These are phyloP conservation scores for Myotis brandtii DNA, from an alignment of 2,113 vertebrate species.

Conservation along the genomic window DNA sequence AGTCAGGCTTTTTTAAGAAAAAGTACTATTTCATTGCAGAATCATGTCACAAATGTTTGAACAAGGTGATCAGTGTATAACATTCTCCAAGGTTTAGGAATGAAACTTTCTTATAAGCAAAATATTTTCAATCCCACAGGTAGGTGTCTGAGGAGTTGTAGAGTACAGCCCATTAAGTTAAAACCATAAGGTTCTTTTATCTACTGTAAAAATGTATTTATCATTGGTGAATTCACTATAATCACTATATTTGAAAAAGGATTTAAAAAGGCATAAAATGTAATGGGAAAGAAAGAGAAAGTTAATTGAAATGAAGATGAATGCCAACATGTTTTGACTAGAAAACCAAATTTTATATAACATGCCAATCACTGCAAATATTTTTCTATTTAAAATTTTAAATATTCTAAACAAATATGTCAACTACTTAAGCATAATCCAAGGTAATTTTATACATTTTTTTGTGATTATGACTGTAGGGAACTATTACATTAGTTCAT, in stretches of 20 bases:
- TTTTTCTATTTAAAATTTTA: conserved; percentile 12
- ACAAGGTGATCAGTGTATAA: not conserved
- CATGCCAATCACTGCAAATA: not conserved
- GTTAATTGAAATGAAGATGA: not conserved
- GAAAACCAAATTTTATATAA: not conserved
- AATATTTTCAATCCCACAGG: not conserved
- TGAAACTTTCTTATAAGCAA: not conserved
- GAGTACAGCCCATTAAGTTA: not conserved
- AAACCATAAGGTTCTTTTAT: not conserved
- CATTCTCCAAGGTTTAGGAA: not conserved
- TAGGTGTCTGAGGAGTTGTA: not conserved
- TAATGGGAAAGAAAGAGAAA: not conserved
- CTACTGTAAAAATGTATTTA: not conserved
- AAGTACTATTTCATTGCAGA: not conserved
- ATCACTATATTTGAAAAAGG: not conserved
- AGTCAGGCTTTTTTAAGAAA: not conserved
- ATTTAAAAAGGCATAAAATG: not conserved
- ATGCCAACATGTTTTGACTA: not conserved
- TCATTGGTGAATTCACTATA: not conserved
- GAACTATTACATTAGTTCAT: not conserved
- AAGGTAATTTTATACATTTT: not conserved
- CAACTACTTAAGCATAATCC: not conserved
- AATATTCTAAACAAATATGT: not conserved
- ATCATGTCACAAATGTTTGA: not conserved
- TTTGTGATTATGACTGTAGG: not conserved